These are phyloP conservation scores for Radopholus similis DNA, from an alignment of 1,140 invertebrate species.

Conservation along the genomic window DNA sequence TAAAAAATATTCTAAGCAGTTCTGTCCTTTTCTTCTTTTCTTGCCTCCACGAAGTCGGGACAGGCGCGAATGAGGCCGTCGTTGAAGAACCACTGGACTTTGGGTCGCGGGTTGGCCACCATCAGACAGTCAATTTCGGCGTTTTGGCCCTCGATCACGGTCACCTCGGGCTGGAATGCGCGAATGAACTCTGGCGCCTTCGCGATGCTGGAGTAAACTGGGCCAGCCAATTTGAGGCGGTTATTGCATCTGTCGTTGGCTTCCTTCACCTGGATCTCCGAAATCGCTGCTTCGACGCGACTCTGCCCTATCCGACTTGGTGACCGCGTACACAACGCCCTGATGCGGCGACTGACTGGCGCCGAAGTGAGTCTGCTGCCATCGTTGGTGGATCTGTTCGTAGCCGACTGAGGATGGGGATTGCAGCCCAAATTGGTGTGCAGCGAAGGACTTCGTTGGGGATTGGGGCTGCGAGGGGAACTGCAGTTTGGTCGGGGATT, in stretches of 20 bases:
- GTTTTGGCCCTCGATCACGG: conserved; percentile 62
- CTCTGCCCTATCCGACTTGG: conserved; percentile 13
- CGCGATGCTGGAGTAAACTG: conserved; percentile 20
- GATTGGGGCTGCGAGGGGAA: too few relatives aligned
- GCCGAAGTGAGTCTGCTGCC: neutral
- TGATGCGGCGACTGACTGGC: neutral
- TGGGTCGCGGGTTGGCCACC: conserved; percentile 63
- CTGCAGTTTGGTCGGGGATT: too few relatives aligned
- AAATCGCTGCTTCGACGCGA: conserved; percentile 14
- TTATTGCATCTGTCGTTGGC: neutral
- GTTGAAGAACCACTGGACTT: conserved; percentile 64
- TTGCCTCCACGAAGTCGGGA: conserved; percentile 47
- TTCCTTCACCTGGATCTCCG: conserved; percentile 13
- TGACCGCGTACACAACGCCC: conserved; percentile 7
- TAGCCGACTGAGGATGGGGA: neutral
- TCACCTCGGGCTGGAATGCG: conserved; percentile 54
- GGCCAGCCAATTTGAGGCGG: neutral
- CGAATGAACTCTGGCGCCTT: conserved; percentile 56
- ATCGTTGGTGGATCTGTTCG: neutral
- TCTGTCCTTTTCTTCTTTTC: neutral
- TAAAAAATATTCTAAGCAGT: conserved; percentile 12
- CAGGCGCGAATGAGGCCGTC: conserved; percentile 61
- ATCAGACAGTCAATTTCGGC: conserved; percentile 62
- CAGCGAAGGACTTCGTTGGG: too few relatives aligned
- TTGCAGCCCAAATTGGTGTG: neutral